Evolutionary conservation across 2,113 vertebrate species (phyloP).

Genomic region (Pimephales promelas): DNA sequence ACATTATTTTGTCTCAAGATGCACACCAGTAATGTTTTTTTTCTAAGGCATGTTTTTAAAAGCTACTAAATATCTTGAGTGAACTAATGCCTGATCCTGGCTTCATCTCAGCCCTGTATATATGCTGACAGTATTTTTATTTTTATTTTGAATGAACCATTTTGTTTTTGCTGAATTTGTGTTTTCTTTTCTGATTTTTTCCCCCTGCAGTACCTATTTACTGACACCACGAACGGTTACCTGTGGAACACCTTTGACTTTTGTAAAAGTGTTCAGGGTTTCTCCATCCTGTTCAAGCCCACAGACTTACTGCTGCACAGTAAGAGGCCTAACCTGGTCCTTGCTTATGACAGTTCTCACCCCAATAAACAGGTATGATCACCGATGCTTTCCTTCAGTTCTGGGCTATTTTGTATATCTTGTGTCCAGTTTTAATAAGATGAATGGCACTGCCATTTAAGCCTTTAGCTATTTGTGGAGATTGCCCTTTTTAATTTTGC

Average conservation of each 20-base stretch:
- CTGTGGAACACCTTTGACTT: constrained; percentile 96
- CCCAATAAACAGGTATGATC: constrained; percentile 90
- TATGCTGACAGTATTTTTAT: not conserved
- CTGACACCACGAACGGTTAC: constrained; percentile 85
- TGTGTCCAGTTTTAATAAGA: not conserved
- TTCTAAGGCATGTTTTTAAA: too few relatives aligned
- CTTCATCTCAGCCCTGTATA: too few relatives aligned
- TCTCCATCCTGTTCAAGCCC: constrained; percentile 88
- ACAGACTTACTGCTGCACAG: constrained; percentile 90
- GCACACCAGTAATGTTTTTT: too few relatives aligned
- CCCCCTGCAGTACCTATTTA: constrained; percentile 90
- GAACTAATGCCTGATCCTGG: too few relatives aligned
- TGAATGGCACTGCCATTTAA: not conserved
- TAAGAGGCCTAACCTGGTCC: constrained; percentile 81
- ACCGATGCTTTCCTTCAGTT: not conserved
- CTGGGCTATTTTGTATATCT: not conserved
- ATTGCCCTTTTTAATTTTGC: constrained; percentile 32
- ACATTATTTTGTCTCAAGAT: too few relatives aligned
- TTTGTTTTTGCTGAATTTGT: not conserved
- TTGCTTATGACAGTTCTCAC: constrained; percentile 91
- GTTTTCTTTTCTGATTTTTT: not conserved
- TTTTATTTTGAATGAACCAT: not conserved
- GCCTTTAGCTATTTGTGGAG: constrained; percentile 2
- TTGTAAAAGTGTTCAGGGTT: constrained; percentile 85
- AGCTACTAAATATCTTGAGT: too few relatives aligned